Percentiles rank a stretch among this genome's conserved stretches.
phyloP scores from a whole-genome alignment of 2,888 invertebrate genomes.

The Anoncus sp. region DNA sequence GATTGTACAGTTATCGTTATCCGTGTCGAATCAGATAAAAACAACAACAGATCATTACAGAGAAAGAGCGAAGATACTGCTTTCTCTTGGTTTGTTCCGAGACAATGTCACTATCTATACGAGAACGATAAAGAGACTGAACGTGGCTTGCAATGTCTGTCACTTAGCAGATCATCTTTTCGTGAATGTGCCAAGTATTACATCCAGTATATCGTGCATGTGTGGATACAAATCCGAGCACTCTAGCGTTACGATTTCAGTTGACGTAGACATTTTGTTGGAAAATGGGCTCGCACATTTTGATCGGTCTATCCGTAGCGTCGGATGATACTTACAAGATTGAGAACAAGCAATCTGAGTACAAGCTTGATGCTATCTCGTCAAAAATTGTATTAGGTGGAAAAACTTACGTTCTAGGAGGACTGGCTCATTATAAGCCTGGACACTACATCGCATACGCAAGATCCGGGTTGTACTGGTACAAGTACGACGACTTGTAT shows the following conservation, averaged over 20 bases:
- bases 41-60: not conserved
- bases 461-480: not conserved
- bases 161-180: constrained; percentile 17
- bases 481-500: not conserved
- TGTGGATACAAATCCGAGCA: not conserved
- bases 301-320: not conserved
- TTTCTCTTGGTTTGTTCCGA: not conserved
- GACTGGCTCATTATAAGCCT: not conserved
- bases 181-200: not conserved
- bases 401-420: not conserved
- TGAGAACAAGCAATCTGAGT: not conserved
- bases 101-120: not conserved
- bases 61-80: constrained; percentile 14
- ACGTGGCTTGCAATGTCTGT: not conserved
- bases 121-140: constrained; percentile 7
- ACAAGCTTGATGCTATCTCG: not conserved
- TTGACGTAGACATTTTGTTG: constrained; percentile 9
- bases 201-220: not conserved
- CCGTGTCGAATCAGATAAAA: not conserved
- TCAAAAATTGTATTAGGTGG: not conserved
- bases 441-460: constrained; percentile 1
- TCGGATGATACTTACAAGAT: not conserved
- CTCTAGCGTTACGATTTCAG: not conserved
- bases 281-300: not conserved
- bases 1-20: not conserved